Evolutionary conservation across 2,888 invertebrate species (phyloP), one percentile per base, ranked within the genome.

Genomic region (Romanomermis culicivorax): DNA sequence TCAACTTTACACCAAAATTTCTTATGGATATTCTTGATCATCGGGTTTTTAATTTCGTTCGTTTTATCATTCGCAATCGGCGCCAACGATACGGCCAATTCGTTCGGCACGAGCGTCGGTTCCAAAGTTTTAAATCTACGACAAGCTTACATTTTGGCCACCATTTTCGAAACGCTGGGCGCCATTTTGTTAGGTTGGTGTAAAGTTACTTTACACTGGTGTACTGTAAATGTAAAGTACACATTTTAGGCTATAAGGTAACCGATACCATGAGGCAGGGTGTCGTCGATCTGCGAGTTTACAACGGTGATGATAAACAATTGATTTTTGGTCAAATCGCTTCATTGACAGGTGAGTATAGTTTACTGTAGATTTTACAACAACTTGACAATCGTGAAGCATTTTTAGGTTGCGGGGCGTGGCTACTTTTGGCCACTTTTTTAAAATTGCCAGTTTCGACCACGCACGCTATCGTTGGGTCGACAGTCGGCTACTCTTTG

Each of bases 241-340:
- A n/a, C 36, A 36, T 11, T 36, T 51, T 59, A 73, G 88, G 89
- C 50, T 86, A 86, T 71, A 74, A 78, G 74, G 95, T 97, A 51
- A 95, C 93, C 30, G 91, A 93, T 70, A 97, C 97, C 2, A 91
- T 97, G 82, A 79, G 97, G 42, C 95, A 93, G 72, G 95, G 93
- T 49, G 93, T 97, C 60, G 74, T 95, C 61, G 88, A 93, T 68
- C 80, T 89, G 36, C 74, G 77, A 1, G 74, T 86, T 54, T 95
- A 91, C 71, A 79, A 82, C 63, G 80, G 82, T 61, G 75, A 78
- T 20, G 85, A 87, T 71, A 69, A 70, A 58, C 80, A 85, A 66
- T 74, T 95, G 60, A 89, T 95, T 79, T 74, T 89, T 58, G 97
- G 97, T 24, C 87, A 86, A 63, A 74, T 97, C 55, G 80, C 91